These are phyloP conservation scores for Ursus arctos DNA, from an alignment of 2,113 vertebrate species.

Conservation along the genomic window DNA sequence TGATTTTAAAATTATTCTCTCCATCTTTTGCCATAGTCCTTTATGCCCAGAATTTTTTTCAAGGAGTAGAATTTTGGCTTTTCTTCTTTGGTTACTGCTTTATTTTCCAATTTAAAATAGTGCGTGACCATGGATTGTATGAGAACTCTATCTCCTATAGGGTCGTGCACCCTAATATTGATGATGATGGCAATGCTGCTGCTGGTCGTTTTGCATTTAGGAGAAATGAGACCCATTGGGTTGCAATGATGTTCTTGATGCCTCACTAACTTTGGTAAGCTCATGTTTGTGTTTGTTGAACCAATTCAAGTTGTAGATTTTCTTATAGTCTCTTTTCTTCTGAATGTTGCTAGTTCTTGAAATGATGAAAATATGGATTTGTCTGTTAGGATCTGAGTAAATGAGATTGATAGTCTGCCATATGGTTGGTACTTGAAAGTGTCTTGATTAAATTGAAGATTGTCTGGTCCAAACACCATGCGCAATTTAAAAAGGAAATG, in stretches of 20 bases:
- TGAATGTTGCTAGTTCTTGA: neutral
- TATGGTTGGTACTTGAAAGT: neutral
- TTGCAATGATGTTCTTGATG: too few relatives aligned
- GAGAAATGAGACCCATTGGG: neutral
- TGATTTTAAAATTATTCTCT: neutral
- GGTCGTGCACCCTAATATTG: neutral
- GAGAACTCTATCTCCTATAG: neutral
- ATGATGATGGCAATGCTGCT: neutral
- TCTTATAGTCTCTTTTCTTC: neutral
- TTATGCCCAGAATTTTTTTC: neutral
- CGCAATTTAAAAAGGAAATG: neutral
- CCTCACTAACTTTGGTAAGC: neutral
- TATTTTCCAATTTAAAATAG: neutral
- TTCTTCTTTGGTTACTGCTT: neutral
- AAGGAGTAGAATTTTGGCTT: neutral
- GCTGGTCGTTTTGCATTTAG: neutral
- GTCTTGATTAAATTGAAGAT: slow-evolving; percentile 1
- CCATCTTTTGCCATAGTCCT: neutral
- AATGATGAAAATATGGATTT: neutral
- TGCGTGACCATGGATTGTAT: neutral
- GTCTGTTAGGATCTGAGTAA: neutral
- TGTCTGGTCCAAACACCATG: neutral
- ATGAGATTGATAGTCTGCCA: neutral
- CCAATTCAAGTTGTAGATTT: neutral
- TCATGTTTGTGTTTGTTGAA: neutral